Percentiles rank a stretch among this genome's conserved stretches.
These are phyloP conservation scores for Torymus tubicola DNA, from an alignment of 2,888 invertebrate species.

Conservation along the genomic window DNA sequence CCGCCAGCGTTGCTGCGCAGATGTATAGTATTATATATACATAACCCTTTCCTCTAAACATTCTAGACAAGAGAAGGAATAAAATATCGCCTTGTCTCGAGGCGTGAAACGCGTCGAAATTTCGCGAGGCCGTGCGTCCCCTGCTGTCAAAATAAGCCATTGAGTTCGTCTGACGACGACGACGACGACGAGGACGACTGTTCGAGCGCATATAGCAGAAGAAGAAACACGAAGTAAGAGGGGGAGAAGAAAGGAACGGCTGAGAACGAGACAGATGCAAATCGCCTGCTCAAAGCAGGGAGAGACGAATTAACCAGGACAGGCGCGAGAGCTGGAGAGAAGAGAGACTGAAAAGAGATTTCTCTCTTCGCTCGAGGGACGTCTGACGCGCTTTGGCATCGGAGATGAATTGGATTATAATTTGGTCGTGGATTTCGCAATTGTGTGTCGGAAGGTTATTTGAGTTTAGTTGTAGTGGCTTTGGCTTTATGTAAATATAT, in stretches of 20 bases:
- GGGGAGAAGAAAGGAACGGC: conserved; percentile 31
- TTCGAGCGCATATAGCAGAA: too few species aligned
- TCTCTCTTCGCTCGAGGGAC: conserved; percentile 46
- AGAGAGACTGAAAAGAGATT: too few species aligned
- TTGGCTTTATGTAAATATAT: too few species aligned
- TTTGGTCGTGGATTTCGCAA: background rate
- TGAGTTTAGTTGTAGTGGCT: background rate
- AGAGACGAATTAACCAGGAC: conserved; percentile 46
- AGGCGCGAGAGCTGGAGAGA: background rate
- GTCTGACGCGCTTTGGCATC: conserved; percentile 42
- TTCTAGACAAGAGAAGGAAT: background rate
- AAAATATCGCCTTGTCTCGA: conserved; percentile 35
- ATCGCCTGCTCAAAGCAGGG: conserved; percentile 53
- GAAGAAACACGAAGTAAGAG: background rate
- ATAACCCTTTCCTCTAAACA: background rate
- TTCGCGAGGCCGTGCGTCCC: conserved; percentile 73
- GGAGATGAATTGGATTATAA: conserved; percentile 47
- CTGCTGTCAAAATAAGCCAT: conserved; percentile 75
- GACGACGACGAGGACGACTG: too few species aligned
- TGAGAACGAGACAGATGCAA: conserved; percentile 53
- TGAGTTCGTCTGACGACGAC: conserved; percentile 53
- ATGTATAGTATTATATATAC: background rate
- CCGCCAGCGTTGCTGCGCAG: too few species aligned
- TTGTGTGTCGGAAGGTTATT: background rate
- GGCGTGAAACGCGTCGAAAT: conserved; percentile 73